Base-by-base conservation (phyloP, 2,113 vertebrate species). In the Centropristis striata region DNA sequence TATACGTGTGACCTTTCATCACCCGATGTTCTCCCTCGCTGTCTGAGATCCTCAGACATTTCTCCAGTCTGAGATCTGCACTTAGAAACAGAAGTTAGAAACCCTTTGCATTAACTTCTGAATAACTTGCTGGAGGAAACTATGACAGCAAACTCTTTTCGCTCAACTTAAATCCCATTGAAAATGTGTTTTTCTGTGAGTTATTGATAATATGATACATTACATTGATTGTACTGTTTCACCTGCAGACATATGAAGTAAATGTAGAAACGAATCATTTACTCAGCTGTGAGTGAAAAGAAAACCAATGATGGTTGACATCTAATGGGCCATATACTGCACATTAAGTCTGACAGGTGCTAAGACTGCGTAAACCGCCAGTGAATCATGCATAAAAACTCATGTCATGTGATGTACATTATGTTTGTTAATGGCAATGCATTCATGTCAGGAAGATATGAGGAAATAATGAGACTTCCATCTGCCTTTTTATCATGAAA, bases 1-100 rank as follows among this genome's bases (percentile, higher is more conserved):
- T 16, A 55, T 55, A 50, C 18, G 11, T 49, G 25, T 65, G 27
- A 76, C 44, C 53, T 68, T 76, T 59, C 14, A 13, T 14, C 32
- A 46, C 4, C 37, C 23, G 12, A 15, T 55, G 16, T 63, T 7
- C 7, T 13, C 46, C 13, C 7, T 63, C 2, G 1, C 18, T 39
- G 27, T 27, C 51, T 27, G n/a, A 37, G 39, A 59, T 37, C 13
- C 39, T 23, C 20, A 25, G 21, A 64, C 25, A 28, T 44, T 53
- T 11, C 2, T 20, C 8, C 20, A 42, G 54, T 53, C 11, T 37
- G 46, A 20, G 25, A 64, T 64, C 42, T 46, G 42, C 18, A 64
- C 61, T 46, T 42, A 11, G 25, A 64, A 2, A 12, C 23, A 64
- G 28, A 47, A 41, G 25, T 64, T 46, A 46, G 9, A 25, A 2